Evolutionary conservation across 1,140 invertebrate species (phyloP).

Genomic region (Helicorthomorpha holstii): DNA sequence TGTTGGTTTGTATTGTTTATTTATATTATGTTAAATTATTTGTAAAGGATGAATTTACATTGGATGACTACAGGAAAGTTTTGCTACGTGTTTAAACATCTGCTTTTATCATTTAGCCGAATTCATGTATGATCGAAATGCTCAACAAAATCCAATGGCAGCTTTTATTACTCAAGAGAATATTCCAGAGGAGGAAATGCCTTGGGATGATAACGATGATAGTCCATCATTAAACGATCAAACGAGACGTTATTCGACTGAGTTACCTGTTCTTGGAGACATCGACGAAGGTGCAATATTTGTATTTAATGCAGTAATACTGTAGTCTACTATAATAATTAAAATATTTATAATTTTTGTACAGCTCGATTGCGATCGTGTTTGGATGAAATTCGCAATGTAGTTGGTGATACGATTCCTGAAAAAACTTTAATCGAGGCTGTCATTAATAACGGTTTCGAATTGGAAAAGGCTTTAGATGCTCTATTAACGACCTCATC

Average conservation of each 20-base stretch:
- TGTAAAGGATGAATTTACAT: no score
- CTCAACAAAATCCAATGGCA: slow-evolving; percentile 42
- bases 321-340: slow-evolving; percentile 15
- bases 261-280: no score
- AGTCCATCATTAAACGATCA: no score
- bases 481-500: slow-evolving; percentile 36
- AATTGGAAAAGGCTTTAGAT: slow-evolving; percentile 51
- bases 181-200: slow-evolving; percentile 46
- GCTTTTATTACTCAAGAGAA: slow-evolving; percentile 49
- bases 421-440: slow-evolving; percentile 47
- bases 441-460: slow-evolving; percentile 47
- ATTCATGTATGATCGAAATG: slow-evolving; percentile 64
- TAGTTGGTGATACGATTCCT: slow-evolving; percentile 56
- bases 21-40: no score
- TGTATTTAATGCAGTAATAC: no score
- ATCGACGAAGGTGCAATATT: no score
- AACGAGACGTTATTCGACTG: no score
- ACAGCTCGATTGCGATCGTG: slow-evolving; percentile 56
- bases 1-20: slow-evolving; percentile 34
- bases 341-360: slow-evolving; percentile 1
- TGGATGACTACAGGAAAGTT: no score
- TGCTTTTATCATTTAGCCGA: slow-evolving; percentile 26
- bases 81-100: neutral
- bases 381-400: slow-evolving; percentile 58
- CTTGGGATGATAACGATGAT: no score